phyloP scores from a whole-genome alignment of 2,797 vertebrate genomes.

The Tinamus major region DNA sequence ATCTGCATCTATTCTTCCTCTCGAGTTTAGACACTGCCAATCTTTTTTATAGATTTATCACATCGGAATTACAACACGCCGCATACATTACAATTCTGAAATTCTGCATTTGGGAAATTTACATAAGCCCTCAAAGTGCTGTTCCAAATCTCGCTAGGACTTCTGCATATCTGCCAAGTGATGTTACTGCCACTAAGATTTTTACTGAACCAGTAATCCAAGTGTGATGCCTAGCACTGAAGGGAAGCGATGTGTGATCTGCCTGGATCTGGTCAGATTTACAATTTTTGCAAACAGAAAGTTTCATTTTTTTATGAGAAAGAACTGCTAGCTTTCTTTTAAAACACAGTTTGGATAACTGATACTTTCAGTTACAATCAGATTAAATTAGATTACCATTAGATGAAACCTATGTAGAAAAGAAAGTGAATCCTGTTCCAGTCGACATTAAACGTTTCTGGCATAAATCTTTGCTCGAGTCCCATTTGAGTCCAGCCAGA shows the following conservation, averaged over 20 bases:
- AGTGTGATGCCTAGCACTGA: not conserved
- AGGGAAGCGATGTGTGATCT: not conserved
- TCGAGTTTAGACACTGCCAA: not conserved
- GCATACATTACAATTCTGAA: not conserved
- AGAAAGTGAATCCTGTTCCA: not conserved
- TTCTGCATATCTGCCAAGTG: constrained; percentile 11
- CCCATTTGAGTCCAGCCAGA: not conserved
- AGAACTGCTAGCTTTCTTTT: not conserved
- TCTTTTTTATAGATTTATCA: not conserved
- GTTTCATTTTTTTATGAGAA: not conserved
- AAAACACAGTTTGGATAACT: not conserved
- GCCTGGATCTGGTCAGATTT: not conserved
- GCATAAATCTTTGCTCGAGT: not conserved
- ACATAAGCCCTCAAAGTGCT: not conserved
- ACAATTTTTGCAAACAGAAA: not conserved
- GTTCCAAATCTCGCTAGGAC: not conserved
- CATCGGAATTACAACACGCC: not conserved
- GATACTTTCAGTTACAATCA: not conserved
- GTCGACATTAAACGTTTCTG: not conserved
- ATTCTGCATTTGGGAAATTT: not conserved
- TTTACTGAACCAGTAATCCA: not conserved
- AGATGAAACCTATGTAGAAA: not conserved
- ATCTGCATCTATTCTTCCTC: accelerated
- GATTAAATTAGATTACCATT: not conserved
- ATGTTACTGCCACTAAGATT: not conserved